Evolutionary conservation across 1,140 invertebrate genomes (phyloP).

Genomic region (Cyclargus thomasi): DNA sequence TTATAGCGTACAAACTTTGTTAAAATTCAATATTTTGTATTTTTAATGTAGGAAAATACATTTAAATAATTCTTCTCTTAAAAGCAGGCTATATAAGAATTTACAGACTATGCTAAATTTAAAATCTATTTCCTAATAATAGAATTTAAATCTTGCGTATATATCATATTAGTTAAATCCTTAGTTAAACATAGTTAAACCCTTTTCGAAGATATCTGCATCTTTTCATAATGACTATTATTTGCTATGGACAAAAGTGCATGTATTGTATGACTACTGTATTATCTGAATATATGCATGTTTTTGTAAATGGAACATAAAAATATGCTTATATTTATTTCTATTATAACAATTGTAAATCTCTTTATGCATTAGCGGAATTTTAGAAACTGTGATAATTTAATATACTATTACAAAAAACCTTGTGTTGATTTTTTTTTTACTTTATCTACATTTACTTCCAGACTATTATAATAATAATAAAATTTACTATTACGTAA

Average conservation of each 20-base stretch:
- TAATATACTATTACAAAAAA: slow-evolving; percentile 29
- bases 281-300: slow-evolving; percentile 3
- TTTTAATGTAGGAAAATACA: too few relatives aligned
- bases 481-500: too few relatives aligned
- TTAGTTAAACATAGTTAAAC: too few relatives aligned
- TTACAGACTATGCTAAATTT: too few relatives aligned
- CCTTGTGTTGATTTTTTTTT: neutral
- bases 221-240: neutral
- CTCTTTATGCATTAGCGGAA: slow-evolving; percentile 19
- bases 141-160: too few relatives aligned
- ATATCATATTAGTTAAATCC: too few relatives aligned
- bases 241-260: neutral
- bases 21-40: neutral
- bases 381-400: slow-evolving; percentile 57
- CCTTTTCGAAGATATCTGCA: neutral
- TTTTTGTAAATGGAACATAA: slow-evolving; percentile 13
- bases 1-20: neutral
- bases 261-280: neutral
- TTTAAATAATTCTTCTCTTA: too few relatives aligned
- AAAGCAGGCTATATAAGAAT: too few relatives aligned
- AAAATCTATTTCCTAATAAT: too few relatives aligned
- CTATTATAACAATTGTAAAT: neutral
- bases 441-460: neutral
- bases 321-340: slow-evolving; percentile 13
- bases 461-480: too few relatives aligned